Evolutionary conservation across 2,113 vertebrate species (phyloP).

Genomic region (Cacatua alba): DNA sequence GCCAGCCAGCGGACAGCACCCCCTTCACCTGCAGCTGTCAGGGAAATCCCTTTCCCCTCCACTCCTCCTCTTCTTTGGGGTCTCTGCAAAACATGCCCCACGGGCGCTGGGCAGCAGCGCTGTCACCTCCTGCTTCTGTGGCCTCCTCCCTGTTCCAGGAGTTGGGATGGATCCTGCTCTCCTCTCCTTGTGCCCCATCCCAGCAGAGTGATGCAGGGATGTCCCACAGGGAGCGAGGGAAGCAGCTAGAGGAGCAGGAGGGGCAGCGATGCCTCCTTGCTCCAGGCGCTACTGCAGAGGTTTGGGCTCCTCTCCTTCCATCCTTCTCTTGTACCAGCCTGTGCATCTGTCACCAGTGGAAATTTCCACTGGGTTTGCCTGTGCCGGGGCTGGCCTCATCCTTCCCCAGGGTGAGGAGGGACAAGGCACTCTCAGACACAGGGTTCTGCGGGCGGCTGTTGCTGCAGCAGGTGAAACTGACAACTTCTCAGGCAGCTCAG

Average conservation of each 20-base stretch:
- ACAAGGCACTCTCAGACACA: not conserved
- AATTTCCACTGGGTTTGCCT: not conserved
- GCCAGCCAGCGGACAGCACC: not conserved
- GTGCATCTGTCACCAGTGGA: not conserved
- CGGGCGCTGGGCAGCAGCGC: not conserved
- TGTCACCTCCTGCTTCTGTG: not conserved
- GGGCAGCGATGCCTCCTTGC: not conserved
- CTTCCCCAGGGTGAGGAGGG: not conserved
- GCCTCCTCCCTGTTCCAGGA: not conserved
- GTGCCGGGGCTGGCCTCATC: not conserved
- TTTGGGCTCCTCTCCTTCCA: not conserved
- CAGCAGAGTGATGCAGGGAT: fast-evolving
- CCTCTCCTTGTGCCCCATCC: not conserved
- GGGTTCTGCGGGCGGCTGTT: fast-evolving
- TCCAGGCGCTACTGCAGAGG: not conserved
- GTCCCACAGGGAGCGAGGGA: fast-evolving
- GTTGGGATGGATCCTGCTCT: not conserved
- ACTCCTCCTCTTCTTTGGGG: not conserved
- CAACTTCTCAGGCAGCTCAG: not conserved
- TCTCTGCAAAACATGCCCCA: not conserved
- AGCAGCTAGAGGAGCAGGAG: not conserved
- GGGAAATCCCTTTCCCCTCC: not conserved
- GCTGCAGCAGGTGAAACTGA: not conserved
- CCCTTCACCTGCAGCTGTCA: fast-evolving
- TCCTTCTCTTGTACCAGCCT: not conserved